These are phyloP conservation scores for Platycnemis pennipes DNA, from an alignment of 2,888 invertebrate genomes.

Conservation along the genomic window DNA sequence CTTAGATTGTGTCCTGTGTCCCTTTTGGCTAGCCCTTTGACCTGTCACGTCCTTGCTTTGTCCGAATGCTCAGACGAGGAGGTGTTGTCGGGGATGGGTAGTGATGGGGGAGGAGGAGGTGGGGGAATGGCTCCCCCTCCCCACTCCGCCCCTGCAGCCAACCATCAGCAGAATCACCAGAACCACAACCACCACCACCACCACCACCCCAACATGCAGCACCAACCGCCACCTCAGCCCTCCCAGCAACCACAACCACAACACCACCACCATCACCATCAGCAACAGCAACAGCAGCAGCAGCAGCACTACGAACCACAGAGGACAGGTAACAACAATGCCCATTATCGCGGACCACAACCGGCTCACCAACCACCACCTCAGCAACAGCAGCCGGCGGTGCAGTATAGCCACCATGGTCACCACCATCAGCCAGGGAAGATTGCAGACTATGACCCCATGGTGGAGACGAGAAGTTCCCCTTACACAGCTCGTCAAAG, in stretches of 20 bases:
- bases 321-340: slow-evolving; percentile 69
- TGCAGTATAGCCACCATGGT: slow-evolving; percentile 59
- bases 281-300: slow-evolving; percentile 73
- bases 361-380: slow-evolving; percentile 71
- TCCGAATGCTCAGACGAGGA: slow-evolving; percentile 61
- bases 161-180: slow-evolving; percentile 75
- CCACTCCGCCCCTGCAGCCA: slow-evolving; percentile 71
- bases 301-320: slow-evolving; percentile 71
- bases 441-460: slow-evolving; percentile 91
- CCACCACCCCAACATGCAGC: slow-evolving; percentile 75
- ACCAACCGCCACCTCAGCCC: slow-evolving; percentile 72
- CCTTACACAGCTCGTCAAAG: slow-evolving; percentile 89
- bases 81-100: slow-evolving; percentile 63
- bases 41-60: slow-evolving; percentile 57
- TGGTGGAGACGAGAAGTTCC: slow-evolving; percentile 74
- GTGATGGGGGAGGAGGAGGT: slow-evolving; percentile 63
- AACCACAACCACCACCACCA: slow-evolving; percentile 74
- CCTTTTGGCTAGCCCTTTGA: slow-evolving; percentile 45
- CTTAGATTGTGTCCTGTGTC: background rate
- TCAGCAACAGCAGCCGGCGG: slow-evolving; percentile 69
- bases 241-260: slow-evolving; percentile 73
- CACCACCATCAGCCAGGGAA: slow-evolving; percentile 82
- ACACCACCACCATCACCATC: slow-evolving; percentile 71
- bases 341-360: slow-evolving; percentile 73
- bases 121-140: slow-evolving; percentile 68